A percentile compares a stretch with the other conserved stretches of the same genome.
Evolutionary conservation across 2,888 invertebrate species (phyloP).

Genomic region (Chaetogeoica ovagalla): DNA sequence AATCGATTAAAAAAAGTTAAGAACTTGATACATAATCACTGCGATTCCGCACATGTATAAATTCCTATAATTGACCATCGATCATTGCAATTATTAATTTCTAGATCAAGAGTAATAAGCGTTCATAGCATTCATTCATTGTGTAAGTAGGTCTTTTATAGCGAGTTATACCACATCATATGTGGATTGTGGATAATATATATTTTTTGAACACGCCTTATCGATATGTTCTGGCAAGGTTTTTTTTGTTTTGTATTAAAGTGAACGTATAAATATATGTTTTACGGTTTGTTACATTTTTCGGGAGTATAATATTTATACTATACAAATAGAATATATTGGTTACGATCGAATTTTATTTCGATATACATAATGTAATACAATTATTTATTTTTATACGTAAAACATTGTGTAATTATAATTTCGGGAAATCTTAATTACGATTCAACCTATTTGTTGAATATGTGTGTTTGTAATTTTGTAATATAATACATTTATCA

Average conservation of each 20-base stretch:
- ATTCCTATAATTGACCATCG: not conserved
- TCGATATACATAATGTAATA: too few species aligned
- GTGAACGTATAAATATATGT: not conserved
- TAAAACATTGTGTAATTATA: too few species aligned
- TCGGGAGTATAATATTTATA: too few species aligned
- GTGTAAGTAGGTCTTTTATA: constrained; percentile 27
- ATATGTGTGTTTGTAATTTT: too few species aligned
- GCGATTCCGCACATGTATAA: not conserved
- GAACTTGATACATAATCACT: too few species aligned
- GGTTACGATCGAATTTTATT: too few species aligned
- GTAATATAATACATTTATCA: too few species aligned
- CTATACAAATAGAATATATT: too few species aligned
- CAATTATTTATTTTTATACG: too few species aligned
- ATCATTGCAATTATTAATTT: constrained; percentile 3
- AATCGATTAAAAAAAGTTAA: not conserved
- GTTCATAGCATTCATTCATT: constrained; percentile 20
- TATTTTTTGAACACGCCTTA: not conserved
- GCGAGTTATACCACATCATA: constrained; percentile 19
- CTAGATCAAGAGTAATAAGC: constrained; percentile 3
- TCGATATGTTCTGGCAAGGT: constrained; percentile 28
- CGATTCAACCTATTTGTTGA: too few species aligned
- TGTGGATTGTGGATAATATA: not conserved
- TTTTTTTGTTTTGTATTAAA: not conserved
- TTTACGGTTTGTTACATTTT: too few species aligned
- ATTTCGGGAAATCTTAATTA: too few species aligned